Percentiles rank a stretch among this genome's conserved stretches.
phyloP scores from a whole-genome alignment of 2,888 invertebrate genomes.

The Melanotus villosus region DNA sequence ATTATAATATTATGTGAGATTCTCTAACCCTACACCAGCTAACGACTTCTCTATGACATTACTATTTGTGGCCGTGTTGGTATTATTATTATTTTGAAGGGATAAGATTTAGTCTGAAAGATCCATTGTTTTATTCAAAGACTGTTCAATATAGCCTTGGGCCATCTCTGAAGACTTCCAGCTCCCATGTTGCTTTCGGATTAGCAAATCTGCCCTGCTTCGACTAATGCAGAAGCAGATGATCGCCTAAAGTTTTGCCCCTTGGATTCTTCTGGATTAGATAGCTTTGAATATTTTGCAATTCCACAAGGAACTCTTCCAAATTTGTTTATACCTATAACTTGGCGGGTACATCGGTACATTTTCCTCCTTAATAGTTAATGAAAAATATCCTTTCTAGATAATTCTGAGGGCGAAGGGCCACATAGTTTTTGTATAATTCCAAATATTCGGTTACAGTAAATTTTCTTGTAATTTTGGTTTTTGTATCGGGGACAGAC shows the following conservation, averaged over 20 bases:
- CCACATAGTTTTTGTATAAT: constrained; percentile 1
- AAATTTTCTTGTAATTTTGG: constrained; percentile 14
- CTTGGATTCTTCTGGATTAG: not conserved
- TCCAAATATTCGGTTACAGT: not conserved
- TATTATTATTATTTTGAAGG: too few species aligned
- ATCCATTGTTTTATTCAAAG: not conserved
- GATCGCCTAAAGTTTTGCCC: not conserved
- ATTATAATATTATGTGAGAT: too few species aligned
- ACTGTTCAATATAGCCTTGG: not conserved
- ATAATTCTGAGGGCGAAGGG: not conserved
- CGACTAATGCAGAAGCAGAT: not conserved
- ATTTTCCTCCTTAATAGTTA: constrained; percentile 9
- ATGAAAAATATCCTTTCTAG: not conserved
- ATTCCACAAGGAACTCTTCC: not conserved
- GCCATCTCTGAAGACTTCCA: not conserved
- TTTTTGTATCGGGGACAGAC: not conserved
- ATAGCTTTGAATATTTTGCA: constrained; percentile 2
- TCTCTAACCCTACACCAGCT: too few species aligned
- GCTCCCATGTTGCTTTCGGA: not conserved
- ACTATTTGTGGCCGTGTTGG: too few species aligned
- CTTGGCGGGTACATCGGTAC: constrained; percentile 6
- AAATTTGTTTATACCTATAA: not conserved
- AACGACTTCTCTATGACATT: too few species aligned
- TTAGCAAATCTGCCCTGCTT: constrained; percentile 7
- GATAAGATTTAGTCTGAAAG: too few species aligned